Base-by-base conservation (phyloP, 2,113 vertebrate genomes). In the Corydoras sp. region DNA sequence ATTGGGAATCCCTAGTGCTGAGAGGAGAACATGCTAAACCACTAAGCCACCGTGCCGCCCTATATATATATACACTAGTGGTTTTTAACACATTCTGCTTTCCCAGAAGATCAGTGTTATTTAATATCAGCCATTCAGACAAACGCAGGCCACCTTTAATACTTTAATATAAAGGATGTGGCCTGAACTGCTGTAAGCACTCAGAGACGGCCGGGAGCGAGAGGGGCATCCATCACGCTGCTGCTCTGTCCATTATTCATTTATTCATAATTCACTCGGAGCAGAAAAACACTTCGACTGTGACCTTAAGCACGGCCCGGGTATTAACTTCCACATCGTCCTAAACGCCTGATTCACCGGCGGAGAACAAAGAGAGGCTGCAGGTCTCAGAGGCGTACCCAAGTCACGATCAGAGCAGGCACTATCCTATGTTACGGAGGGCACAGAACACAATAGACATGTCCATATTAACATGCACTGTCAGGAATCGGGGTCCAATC, bases 211-310 rank as follows among this genome's bases (percentile, higher is more conserved):
- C 6, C 35, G 35, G 35, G 31, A 0, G 14, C 48, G 15, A 30
- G 59, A 15, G 51, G 14, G 62, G 50, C 71, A 72, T 51, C 29
- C 10, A 72, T 65, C 62, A 65, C 24, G 49, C 59, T 11, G 10
- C 55, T 13, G 6, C 65, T 58, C n/a, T 53, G 13, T 48, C 61
- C 50, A 58, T 62, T 62, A 68, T 65, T 62, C 58, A 62, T 74
- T 43, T 61, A 74, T 74, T 62, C 15, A 68, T 74, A 56, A 62
- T 62, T 68, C 35, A 49, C 58, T 61, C 48, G 7, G 11, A 61
- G 29, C 55, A 65, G 62, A 65, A 24, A 56, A 15, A 58, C 48
- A 24, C 62, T 12, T 60, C 8, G 18, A 12, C 63, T n/a, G n/a
- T 66, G 49, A 60, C n/a, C 48, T 35, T 54, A 73, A 4, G 30